Base-by-base conservation (phyloP, 2,113 vertebrate species). In the Podocnemis expansa region DNA sequence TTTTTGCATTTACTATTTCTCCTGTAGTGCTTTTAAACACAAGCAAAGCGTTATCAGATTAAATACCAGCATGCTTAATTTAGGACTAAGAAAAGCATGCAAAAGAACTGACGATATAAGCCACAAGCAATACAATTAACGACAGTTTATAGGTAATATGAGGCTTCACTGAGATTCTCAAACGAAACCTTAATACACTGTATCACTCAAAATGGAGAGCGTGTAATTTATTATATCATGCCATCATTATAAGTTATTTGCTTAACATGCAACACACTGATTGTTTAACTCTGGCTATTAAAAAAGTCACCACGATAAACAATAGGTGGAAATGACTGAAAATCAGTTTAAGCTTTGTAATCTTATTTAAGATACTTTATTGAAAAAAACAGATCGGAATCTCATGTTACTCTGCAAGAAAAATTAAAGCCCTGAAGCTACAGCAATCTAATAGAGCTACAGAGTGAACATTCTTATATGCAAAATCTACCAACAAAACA, bases 221-320 rank as follows among this genome's bases (percentile, higher is more conserved):
- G 96, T 11, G 21, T 86, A 95, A 96, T 90, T 85, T 76, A 80
- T 85, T 76, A 81, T 43, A 90, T 91, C 89, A 84, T 75, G 89
- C 43, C 80, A 94, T 88, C 83, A 76, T 78, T 52, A 84, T 41
- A 86, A 87, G 96, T 93, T 88, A 24, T 78, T 87, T 95, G 83
- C 79, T 91, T 96, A 89, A 85, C 73, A 80, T 27, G 56, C 41
- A 85, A 97, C 91, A 87, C 84, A 92, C 34, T 8, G 67, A 27
- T 89, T 95, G 90, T 95, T 96, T 93, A 97, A 97, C 93, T 96
- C 96, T 78, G 88, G 95, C 34, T 91, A 73, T 54, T n/a, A 96
- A 96, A 97, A 96, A 56, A 91, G 82, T 56, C 75, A 45, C 6
- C 58, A 82, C 91, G 45, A 54, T 14, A 70, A 51, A 51, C 13